phyloP scores from a whole-genome alignment of 35 echinoderm and acorn worm species.

The Patiria miniata region DNA sequence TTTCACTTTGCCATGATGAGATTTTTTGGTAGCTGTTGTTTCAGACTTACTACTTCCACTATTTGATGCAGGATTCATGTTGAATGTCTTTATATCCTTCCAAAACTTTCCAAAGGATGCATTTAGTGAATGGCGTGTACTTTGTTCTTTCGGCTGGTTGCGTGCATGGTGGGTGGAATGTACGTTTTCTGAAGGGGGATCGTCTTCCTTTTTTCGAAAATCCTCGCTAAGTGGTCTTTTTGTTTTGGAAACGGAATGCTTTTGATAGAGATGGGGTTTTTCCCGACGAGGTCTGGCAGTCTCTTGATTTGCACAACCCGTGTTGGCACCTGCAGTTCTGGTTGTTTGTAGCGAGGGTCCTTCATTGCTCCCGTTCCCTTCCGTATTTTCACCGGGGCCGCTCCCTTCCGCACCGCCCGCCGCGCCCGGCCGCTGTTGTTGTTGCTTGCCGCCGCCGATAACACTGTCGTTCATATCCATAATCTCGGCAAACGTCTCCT shows the following conservation, averaged over 20 bases:
- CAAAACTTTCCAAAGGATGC: background rate
- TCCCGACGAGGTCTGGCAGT: background rate
- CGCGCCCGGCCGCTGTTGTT: background rate
- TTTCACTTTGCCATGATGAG: background rate
- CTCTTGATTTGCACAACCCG: background rate
- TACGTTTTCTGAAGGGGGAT: too few relatives aligned
- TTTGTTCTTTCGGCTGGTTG: background rate
- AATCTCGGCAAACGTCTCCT: conserved; percentile 71
- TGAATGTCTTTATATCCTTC: conserved; percentile 3
- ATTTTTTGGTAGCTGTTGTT: background rate
- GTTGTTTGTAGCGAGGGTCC: too few relatives aligned
- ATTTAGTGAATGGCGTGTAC: background rate
- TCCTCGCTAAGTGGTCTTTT: conserved; percentile 2
- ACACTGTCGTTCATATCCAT: conserved; percentile 53
- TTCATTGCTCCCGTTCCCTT: too few relatives aligned
- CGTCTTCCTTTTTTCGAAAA: background rate
- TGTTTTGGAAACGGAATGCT: conserved; percentile 1
- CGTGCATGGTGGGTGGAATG: too few relatives aligned
- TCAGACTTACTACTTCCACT: conserved; percentile 17
- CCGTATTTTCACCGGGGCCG: too few relatives aligned
- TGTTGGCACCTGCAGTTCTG: too few relatives aligned
- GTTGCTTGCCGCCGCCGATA: background rate
- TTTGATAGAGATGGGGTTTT: background rate
- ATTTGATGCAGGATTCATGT: conserved; percentile 35
- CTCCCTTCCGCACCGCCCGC: background rate